Percentiles rank a stretch among this genome's conserved stretches.
phyloP scores from a whole-genome alignment of 2,797 vertebrate genomes.

The Coluber constrictor region DNA sequence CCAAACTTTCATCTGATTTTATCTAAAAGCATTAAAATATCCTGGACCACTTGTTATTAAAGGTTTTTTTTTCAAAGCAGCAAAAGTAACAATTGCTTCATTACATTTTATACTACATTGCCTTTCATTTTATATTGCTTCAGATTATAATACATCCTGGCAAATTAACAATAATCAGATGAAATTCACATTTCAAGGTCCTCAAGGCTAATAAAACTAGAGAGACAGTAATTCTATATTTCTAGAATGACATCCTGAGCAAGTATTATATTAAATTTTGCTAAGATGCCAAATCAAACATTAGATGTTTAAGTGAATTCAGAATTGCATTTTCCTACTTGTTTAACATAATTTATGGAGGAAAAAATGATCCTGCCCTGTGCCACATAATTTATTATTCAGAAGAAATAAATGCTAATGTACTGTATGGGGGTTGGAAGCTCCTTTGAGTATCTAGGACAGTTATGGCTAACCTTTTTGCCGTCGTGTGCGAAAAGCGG shows the following conservation, averaged over 20 bases:
- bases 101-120: not conserved
- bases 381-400: not conserved
- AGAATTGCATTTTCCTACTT: slow-evolving; percentile 38
- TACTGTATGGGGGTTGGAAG: not conserved
- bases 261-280: slow-evolving; percentile 9
- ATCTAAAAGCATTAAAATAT: not conserved
- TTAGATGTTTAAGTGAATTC: slow-evolving; percentile 24
- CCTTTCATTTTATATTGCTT: not conserved
- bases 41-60: not conserved
- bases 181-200: not conserved
- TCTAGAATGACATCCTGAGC: slow-evolving; percentile 18
- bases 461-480: too few relatives aligned
- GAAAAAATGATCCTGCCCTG: not conserved
- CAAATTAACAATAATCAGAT: slow-evolving; percentile 1
- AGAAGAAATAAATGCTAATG: not conserved
- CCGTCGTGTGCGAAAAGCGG: too few relatives aligned
- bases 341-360: slow-evolving; percentile 3
- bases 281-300: slow-evolving; percentile 13
- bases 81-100: not conserved
- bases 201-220: not conserved
- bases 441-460: not conserved
- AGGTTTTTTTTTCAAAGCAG: accelerated
- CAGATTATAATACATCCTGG: not conserved
- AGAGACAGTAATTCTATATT: slow-evolving; percentile 13
- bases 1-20: not conserved